Evolutionary conservation across 2,888 invertebrate genomes (phyloP), one percentile per base, ranked within the genome.

Genomic region (Drosophila flavopinicola): DNA sequence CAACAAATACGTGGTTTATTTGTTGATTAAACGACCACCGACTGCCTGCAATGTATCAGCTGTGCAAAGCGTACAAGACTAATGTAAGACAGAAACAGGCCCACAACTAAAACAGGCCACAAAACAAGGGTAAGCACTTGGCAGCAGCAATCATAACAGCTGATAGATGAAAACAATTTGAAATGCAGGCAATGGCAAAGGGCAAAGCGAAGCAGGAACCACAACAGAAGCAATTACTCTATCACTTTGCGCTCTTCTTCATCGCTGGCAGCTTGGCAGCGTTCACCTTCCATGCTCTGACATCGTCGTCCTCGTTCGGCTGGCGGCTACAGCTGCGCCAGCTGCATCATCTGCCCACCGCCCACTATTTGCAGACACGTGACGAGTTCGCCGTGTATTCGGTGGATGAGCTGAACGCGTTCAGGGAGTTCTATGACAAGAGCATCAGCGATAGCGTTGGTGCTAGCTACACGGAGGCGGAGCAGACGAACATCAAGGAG

Each of bases 401-500:
- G 7, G 78, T 78, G 52, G 74, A 74, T n/a, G 85, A 86, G 51
- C 53, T 75, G 0, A 70, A 72, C 7, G 86, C 86, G 2, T 75
- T 89, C 0, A 87, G 77, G 38, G 83, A 88, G 49, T 79, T 80
- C 15, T 85, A 89, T 53, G 87, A 83, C n/a, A 83, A 83, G 29
- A 86, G 80, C 57, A 57, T 80, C 11, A 80, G 77, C 6, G 83
- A 78, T 11, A 78, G 78, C 41, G 67, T 83, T 3, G 64, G 73
- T 6, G 15, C 57, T 29, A 68, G 63, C 49, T 69, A 52, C 25
- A 35, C 71, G 0, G 77, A 79, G 11, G 84, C 84, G 5, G 77
- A 86, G 27, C 67, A 88, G 44, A 78, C 85, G 0, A 90, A 91
- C 52, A 75, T 88, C 6, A 89, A 90, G 23, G 98, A 98, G 92